Conservation (phyloP, 1,140 invertebrate genomes). For the Zaprionus tsacasi region DNA sequence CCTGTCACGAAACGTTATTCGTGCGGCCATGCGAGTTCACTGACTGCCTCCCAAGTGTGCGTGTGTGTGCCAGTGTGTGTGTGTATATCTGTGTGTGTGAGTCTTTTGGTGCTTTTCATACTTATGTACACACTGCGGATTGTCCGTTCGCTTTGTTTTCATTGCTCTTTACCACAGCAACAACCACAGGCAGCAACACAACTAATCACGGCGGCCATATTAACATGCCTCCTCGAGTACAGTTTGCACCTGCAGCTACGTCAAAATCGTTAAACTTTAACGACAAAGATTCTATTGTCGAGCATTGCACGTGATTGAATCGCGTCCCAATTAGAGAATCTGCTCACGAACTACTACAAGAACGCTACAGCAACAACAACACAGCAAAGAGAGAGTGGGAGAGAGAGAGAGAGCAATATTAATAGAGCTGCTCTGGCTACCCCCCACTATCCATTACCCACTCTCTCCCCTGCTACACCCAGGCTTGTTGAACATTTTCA, state of each 20-base stretch:
- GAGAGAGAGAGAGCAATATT: not conserved
- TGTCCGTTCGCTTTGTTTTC: constrained; percentile 72
- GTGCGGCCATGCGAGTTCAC: constrained; percentile 81
- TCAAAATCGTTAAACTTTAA: constrained; percentile 72
- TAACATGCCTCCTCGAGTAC: constrained; percentile 71
- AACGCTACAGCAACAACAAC: constrained; percentile 40
- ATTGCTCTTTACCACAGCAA: constrained; percentile 59
- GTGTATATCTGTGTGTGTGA: constrained; percentile 33
- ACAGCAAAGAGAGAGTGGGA: not conserved
- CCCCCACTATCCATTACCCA: not conserved
- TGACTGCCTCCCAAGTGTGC: constrained; percentile 68
- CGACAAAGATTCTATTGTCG: constrained; percentile 77
- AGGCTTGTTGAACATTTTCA: constrained; percentile 50
- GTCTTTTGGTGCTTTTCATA: constrained; percentile 73
- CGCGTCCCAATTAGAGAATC: constrained; percentile 69
- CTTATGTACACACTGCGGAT: constrained; percentile 45
- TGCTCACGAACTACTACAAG: constrained; percentile 69
- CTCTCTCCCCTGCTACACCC: not conserved
- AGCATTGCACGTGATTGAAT: constrained; percentile 78
- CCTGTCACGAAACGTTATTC: constrained; percentile 80
- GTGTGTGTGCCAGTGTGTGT: constrained; percentile 23
- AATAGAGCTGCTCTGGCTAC: not conserved
- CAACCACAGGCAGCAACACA: constrained; percentile 15
- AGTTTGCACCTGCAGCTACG: constrained; percentile 78
- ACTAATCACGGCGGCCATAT: constrained; percentile 71